Evolutionary conservation across 2,797 vertebrate species (phyloP), one percentile per base, ranked within the genome.

Genomic region (Hypotaenidia okinawae): DNA sequence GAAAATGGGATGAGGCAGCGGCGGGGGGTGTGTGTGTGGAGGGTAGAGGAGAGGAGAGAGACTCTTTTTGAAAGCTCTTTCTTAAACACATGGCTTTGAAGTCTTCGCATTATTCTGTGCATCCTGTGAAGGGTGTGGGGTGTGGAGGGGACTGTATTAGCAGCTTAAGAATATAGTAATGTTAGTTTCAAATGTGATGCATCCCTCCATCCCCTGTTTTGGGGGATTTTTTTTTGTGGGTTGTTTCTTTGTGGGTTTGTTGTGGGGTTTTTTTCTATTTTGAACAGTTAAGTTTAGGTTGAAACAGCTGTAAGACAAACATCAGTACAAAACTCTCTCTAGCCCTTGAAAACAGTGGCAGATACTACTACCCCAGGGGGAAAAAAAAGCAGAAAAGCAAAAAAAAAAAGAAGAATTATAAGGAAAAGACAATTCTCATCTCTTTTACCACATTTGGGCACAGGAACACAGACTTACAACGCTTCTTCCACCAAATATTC

Each of bases 391-490:
- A 37, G 37, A 37, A 37, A 37, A 12, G 37, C 37, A 37, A 45
- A 43, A 43, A 43, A 43, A 43, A 43, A 43, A 18, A 18, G 10
- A 45, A 45, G 18, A 45, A 83, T n/a, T 35, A 58, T 24, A 62
- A 93, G 75, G 35, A 76, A 28, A n/a, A 57, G 23, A 23, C 18
- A 83, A 47, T 68, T 96, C 77, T 51, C 68, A 54, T 85, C 68
- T 80, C 51, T 63, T 87, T 84, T 77, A 78, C 78, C 59, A 57
- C n/a, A 35, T 89, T 37, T 33, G 55, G 82, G 91, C 69, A 95
- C 69, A 94, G 64, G 51, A 87, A 94, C 70, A 79, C 52, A 39
- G 52, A 67, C 74, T 89, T 85, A 89, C 25, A 94, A 63, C 55
- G 81, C 74, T 93, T 33, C 67, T 90, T 90, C 88, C 41, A 84